Base-by-base conservation (phyloP, 1,140 invertebrate species). In the Chironomus tepperi region DNA sequence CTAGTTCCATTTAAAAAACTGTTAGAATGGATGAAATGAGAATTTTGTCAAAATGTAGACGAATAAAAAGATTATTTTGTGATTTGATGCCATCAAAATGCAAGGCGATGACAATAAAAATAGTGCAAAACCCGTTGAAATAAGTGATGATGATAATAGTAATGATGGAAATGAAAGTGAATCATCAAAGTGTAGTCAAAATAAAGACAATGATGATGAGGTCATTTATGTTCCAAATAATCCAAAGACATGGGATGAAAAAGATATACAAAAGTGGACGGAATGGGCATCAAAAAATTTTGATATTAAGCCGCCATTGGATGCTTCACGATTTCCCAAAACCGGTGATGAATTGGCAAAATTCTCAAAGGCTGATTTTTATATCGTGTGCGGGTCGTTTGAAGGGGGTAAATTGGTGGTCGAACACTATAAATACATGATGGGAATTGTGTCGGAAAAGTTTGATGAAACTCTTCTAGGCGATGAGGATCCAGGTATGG, bases 201-300 rank as follows among this genome's bases (percentile, higher is more conserved):
- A 57, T 12, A n/a, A 57, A 5, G 65, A 70, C 3, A 21, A 19
- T 70, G 64, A 57, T 24, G 73, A 47, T 74, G 19, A 57, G 12
- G 15, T 34, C n/a, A 42, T 73, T 3, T 64, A 43, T 73, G 43
- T 73, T 15, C 47, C 74, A 42, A 9, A 79, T 85, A 89, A 91
- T 85, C 89, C 89, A 21, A 83, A 84, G 34, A 84, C 86, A 77
- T 91, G 90, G 89, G 86, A 82, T 47, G 77, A 81, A 1, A 81
- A 80, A 24, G 87, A 91, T 78, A 87, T 91, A 57, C 79, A 80
- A 65, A 84, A 86, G 19, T 91, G 90, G 90, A 79, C 91, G 21
- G 82, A 82, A 18, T 91, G 89, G 89, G 85, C 87, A 74, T 83
- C 83, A 7, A 83, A 83, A 21, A 85, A 87, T 76, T 90, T 90